Percentiles rank a stretch among this genome's conserved stretches.
Evolutionary conservation across 2,113 vertebrate genomes (phyloP).

Genomic region (Gadus macrocephalus): DNA sequence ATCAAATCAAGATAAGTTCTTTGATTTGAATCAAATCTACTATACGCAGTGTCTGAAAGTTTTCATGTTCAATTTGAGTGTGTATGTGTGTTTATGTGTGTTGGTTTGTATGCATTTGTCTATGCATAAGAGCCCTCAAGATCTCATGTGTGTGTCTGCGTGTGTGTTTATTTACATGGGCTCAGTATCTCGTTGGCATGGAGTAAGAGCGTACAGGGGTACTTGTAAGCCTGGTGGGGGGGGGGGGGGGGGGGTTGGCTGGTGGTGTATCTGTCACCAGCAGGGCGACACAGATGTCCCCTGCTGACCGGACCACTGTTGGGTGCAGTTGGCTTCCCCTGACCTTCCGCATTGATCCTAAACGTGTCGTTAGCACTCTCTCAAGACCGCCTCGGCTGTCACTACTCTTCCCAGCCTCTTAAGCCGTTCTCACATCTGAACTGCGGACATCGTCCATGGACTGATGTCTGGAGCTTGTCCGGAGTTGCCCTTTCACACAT

Average conservation of each 20-base stretch:
- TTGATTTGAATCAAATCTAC: too few relatives aligned
- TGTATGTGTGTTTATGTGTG: not conserved
- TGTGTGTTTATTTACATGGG: not conserved
- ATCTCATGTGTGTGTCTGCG: not conserved
- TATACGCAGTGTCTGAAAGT: too few relatives aligned
- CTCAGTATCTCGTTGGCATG: not conserved
- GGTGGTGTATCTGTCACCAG: not conserved
- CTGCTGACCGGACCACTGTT: slow-evolving; percentile 47
- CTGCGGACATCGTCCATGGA: too few relatives aligned
- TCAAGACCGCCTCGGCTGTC: slow-evolving; percentile 62
- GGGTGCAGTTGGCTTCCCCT: slow-evolving; percentile 49
- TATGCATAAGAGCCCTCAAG: too few relatives aligned
- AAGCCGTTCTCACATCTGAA: slow-evolving; percentile 13
- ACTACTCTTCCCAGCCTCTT: slow-evolving; percentile 36
- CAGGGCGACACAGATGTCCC: slow-evolving; percentile 51
- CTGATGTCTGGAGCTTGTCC: too few relatives aligned
- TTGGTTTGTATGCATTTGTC: not conserved
- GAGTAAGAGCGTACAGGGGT: not conserved
- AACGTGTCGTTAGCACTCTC: slow-evolving; percentile 64
- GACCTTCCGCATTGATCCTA: slow-evolving; percentile 46
- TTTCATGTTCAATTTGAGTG: too few relatives aligned
- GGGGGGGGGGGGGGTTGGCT: too few relatives aligned
- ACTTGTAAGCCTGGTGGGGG: not conserved
- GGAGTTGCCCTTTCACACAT: too few relatives aligned
- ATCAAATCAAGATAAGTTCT: too few relatives aligned